phyloP scores from a whole-genome alignment of 2,113 vertebrate species.

The Odontophorus gujanensis region DNA sequence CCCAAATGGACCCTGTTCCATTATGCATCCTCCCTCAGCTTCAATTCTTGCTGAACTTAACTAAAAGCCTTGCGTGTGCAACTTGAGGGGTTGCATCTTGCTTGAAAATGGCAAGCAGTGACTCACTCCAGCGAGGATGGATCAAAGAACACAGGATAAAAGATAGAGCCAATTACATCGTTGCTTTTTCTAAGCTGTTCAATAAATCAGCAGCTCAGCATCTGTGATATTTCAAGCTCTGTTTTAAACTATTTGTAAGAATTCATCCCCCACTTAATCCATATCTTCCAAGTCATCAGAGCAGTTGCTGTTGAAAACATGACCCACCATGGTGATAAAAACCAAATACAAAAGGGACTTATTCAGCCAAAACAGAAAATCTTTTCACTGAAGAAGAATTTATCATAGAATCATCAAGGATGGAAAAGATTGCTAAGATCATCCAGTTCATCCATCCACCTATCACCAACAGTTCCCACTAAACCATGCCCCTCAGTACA shows the following conservation, averaged over 20 bases:
- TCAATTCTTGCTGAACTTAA: background rate
- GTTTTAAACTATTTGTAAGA: background rate
- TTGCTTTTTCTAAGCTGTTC: background rate
- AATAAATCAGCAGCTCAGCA: background rate
- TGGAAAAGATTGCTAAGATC: too few relatives aligned
- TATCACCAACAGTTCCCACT: too few relatives aligned
- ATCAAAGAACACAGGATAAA: background rate
- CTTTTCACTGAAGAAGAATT: background rate
- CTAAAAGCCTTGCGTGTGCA: background rate
- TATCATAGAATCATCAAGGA: too few relatives aligned
- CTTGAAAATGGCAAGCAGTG: background rate
- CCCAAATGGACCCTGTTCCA: background rate
- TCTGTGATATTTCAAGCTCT: background rate
- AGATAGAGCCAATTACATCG: background rate
- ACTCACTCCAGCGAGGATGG: background rate
- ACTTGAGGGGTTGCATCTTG: background rate
- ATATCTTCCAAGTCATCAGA: background rate
- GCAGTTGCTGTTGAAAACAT: background rate
- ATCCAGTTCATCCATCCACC: too few relatives aligned
- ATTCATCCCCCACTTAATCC: background rate
- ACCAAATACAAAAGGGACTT: accelerated
- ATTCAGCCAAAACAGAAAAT: background rate
- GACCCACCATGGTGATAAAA: background rate
- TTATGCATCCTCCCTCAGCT: background rate
- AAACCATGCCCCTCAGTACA: too few relatives aligned